Evolutionary conservation across 2,113 vertebrate genomes (phyloP), one percentile per base, ranked within the genome.

Genomic region (Saccopteryx bilineata): DNA sequence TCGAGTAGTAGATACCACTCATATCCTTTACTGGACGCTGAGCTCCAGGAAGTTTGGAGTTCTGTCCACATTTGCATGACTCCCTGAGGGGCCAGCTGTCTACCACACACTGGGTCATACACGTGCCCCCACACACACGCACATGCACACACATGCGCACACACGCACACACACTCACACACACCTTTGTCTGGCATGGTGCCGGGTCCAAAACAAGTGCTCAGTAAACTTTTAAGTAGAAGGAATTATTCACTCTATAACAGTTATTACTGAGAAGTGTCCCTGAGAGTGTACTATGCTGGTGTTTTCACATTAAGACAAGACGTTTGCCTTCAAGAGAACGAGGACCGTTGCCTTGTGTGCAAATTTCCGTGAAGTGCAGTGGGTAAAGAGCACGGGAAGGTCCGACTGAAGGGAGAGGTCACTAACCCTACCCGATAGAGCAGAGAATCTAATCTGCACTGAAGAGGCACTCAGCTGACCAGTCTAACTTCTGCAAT

Each of bases 1-100:
- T 52, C 76, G 90, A 93, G 54, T 71, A 91, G 79, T 66, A 48
- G 80, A 31, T 69, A 23, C 23, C 39, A 50, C 56, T 82, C 87
- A 14, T 19, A 6, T 15, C 17, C 78, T 48, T 50, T 2, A 48
- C 50, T 54, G n/a, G 52, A 18, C 7, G 23, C 7, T 23, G 19
- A 52, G 12, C 26, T 65, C 19, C 23, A 31, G 15, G 86, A 65
- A 5, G 6, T 48, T 56, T 72, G 24, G 9, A 50, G 66, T 8
- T 12, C 24, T 2, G 9, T 10, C 74, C 88, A 54, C 6, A 2
- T 72, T 75, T 21, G 7, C 14, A 17, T 1, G 5, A 8, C 13
- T 33, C 31, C 18, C 6, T 5, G 17, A 12, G 5, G 5, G 12
- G 15, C 13, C 46, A 12, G 10, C 11, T 17, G 18, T 56, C 2